These are phyloP conservation scores for Lates calcarifer DNA, from an alignment of 2,113 vertebrate genomes.

Conservation along the genomic window DNA sequence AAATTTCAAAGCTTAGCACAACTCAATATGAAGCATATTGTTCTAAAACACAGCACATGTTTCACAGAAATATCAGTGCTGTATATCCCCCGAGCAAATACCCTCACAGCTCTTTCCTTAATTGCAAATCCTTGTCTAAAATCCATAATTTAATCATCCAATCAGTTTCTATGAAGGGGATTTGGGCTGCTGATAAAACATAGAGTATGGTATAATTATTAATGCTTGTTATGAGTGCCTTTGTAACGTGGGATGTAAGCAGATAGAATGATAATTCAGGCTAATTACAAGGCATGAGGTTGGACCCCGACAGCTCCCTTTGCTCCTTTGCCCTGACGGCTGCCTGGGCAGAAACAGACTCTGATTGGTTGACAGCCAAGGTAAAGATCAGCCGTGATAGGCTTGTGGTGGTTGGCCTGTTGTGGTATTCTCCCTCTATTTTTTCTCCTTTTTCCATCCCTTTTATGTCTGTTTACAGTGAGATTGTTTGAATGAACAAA, in stretches of 20 bases:
- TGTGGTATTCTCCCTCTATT: neutral
- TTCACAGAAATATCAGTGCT: slow-evolving; percentile 42
- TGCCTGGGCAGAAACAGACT: neutral
- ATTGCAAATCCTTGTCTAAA: slow-evolving; percentile 68
- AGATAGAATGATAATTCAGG: slow-evolving; percentile 49
- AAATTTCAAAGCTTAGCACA: slow-evolving; percentile 14
- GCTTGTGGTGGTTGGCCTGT: neutral
- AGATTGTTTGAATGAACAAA: neutral
- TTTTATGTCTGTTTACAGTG: neutral
- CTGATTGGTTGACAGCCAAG: slow-evolving; percentile 9
- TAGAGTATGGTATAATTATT: slow-evolving; percentile 60
- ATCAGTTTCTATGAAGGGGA: slow-evolving; percentile 57
- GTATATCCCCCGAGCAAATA: slow-evolving; percentile 34
- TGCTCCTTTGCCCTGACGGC: slow-evolving; percentile 14
- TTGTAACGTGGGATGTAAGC: slow-evolving; percentile 54
- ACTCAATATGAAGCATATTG: slow-evolving; percentile 9
- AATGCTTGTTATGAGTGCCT: slow-evolving; percentile 60
- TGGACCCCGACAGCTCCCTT: slow-evolving; percentile 24
- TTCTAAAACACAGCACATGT: slow-evolving; percentile 9
- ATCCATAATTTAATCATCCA: slow-evolving; percentile 75
- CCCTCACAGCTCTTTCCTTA: slow-evolving; percentile 44
- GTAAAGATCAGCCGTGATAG: slow-evolving; percentile 6
- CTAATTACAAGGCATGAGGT: slow-evolving; percentile 60
- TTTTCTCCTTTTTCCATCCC: neutral
- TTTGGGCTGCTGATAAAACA: slow-evolving; percentile 54